A percentile compares a stretch with the other conserved stretches of the same genome.
Evolutionary conservation across 2,888 invertebrate species (phyloP).

Genomic region (Campoplex capitator): DNA sequence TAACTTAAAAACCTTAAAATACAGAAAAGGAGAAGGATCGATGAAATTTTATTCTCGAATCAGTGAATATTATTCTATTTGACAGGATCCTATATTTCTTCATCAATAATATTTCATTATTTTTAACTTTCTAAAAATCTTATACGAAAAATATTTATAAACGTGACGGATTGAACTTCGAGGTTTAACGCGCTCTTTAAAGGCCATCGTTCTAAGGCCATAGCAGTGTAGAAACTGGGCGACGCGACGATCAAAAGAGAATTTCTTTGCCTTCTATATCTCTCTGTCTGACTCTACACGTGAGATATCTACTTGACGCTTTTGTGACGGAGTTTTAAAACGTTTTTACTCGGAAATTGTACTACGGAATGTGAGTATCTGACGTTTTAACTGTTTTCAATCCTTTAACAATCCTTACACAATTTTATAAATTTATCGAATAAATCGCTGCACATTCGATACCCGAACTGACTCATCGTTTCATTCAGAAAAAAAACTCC

Average conservation of each 20-base stretch:
- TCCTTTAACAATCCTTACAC: not conserved
- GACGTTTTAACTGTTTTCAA: not conserved
- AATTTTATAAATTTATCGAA: not conserved
- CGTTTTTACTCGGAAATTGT: not conserved
- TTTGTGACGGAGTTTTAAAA: slow-evolving; percentile 28
- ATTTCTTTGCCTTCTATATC: slow-evolving; percentile 33
- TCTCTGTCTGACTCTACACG: slow-evolving; percentile 42
- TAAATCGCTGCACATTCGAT: not conserved
- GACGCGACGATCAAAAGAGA: slow-evolving; percentile 17
- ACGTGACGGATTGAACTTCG: slow-evolving; percentile 30
- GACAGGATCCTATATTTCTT: slow-evolving; percentile 3
- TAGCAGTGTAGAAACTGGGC: slow-evolving; percentile 19
- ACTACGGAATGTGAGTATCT: slow-evolving; percentile 1
- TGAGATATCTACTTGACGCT: slow-evolving; percentile 41
- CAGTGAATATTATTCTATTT: slow-evolving; percentile 25
- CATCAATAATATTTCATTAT: slow-evolving; percentile 4
- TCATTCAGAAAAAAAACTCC: not conserved
- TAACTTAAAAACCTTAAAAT: not conserved
- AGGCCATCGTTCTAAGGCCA: slow-evolving; percentile 32
- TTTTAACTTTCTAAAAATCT: slow-evolving; percentile 18
- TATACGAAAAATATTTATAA: slow-evolving; percentile 20
- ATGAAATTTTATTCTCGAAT: slow-evolving; percentile 6
- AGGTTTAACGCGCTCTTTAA: slow-evolving; percentile 48
- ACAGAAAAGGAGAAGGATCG: not conserved
- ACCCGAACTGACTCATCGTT: not conserved